Base-by-base conservation (phyloP, 2,888 invertebrate species). In the Amorpha juglandis region DNA sequence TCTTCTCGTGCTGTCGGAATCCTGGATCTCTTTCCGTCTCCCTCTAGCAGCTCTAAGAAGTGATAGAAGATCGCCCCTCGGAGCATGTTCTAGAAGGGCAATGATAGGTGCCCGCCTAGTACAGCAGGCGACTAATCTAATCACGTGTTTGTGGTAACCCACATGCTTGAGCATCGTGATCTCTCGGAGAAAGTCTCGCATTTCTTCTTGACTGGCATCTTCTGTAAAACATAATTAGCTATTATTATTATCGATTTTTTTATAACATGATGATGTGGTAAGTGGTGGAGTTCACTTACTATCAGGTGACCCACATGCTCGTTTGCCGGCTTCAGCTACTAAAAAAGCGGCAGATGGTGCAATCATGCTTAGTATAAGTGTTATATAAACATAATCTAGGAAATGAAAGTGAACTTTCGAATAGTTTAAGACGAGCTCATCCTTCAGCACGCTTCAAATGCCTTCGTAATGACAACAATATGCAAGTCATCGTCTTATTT, bases 41-140 rank as follows among this genome's bases (percentile, higher is more conserved):
- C 88, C 89, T 62, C 94, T 82, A 4, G 95, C 92, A 1, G 94
- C 86, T 63, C 94, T 79, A 27, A 96, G 88, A 70, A 96, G 94
- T 0, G 93, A 90, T 63, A 96, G 95, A 66, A 98, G 89, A 79
- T 97, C 97, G 0, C 97, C 97, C 70, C 96, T 95, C 0, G 97
- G 95, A 12, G 97, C 96, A 78, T 96, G 97, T 80, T 98, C 97
- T 87, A 98, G 94, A 9, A 98, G 90, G 71, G 97, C 96, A 69
- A 96, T 95, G 62, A 95, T 94, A 0, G 97, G 97, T 33, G 95
- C 89, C 0, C 94, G 90, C 19, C 94, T 85, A 0, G 96, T 96
- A 76, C 97, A 97, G 75, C 97, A 97, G 0, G 96, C 97, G 0
- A 97, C 79, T 3, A 97, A 85, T 9, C 95, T 91, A 16, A 98